A percentile compares a stretch with the other conserved stretches of the same genome.
phyloP scores from a whole-genome alignment of 2,888 invertebrate species.

The Chesias legatella region DNA sequence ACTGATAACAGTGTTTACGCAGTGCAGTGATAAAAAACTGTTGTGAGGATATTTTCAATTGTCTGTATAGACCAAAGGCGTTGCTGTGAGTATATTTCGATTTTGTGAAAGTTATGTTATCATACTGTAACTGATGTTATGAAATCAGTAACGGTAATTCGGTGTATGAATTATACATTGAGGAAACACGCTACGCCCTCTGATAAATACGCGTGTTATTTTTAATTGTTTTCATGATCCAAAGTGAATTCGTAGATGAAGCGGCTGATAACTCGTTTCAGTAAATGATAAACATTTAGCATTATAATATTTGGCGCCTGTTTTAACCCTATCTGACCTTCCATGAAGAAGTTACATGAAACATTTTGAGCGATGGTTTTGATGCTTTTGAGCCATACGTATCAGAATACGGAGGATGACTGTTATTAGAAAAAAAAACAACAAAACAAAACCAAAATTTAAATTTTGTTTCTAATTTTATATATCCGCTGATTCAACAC shows the following conservation, averaged over 20 bases:
- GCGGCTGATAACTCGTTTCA: conserved; percentile 3
- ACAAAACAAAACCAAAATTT: no score
- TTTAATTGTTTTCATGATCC: conserved; percentile 37
- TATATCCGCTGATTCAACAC: no score
- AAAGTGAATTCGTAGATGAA: conserved; percentile 27
- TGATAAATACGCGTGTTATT: conserved; percentile 34
- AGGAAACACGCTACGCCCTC: conserved; percentile 48
- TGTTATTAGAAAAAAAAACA: no score
- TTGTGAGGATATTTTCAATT: conserved; percentile 2
- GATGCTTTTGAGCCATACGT: no score
- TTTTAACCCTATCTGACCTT: no score
- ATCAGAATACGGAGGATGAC: no score
- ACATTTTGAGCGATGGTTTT: no score
- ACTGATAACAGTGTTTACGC: conserved; percentile 27
- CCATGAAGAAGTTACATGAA: no score
- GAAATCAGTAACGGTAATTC: conserved; percentile 44
- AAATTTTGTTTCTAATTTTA: no score
- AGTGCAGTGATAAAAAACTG: conserved; percentile 14
- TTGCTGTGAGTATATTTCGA: conserved; percentile 32
- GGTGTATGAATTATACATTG: conserved; percentile 37
- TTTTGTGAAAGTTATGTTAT: conserved; percentile 36
- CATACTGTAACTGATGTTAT: conserved; percentile 25
- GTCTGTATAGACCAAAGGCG: not conserved
- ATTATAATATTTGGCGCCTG: no score
- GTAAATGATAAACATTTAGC: conserved; percentile 11